Percentiles rank a stretch among this genome's conserved stretches.
Conservation (phyloP, 1,140 invertebrate species). For the Heliothis virescens region DNA sequence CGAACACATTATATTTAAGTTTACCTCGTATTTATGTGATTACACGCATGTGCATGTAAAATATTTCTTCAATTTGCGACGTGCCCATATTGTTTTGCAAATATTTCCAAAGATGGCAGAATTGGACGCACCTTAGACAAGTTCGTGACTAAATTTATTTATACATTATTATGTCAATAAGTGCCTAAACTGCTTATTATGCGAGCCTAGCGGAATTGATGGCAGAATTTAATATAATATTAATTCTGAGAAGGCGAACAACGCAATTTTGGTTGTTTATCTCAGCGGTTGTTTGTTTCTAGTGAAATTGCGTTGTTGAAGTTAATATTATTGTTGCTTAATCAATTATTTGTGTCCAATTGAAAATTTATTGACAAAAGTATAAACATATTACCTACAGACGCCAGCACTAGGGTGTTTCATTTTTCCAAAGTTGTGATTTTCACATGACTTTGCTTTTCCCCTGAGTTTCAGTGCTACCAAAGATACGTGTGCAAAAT, state of each 20-base stretch:
- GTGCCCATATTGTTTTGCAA: neutral
- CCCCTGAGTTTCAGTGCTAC: too few relatives aligned
- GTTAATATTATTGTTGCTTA: neutral
- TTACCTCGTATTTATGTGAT: too few relatives aligned
- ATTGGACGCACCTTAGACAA: neutral
- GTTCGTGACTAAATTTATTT: neutral
- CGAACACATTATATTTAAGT: too few relatives aligned
- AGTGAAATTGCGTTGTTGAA: neutral
- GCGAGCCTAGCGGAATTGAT: conserved; percentile 24
- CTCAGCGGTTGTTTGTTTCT: neutral
- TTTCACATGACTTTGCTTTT: too few relatives aligned
- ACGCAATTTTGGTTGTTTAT: conserved; percentile 14
- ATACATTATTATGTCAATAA: conserved; percentile 24
- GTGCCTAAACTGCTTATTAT: neutral
- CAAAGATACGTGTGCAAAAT: too few relatives aligned
- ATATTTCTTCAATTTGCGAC: neutral
- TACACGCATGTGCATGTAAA: neutral
- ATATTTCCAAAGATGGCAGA: neutral
- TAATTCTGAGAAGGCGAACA: conserved; percentile 13
- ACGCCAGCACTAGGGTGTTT: too few relatives aligned
- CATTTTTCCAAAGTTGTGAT: too few relatives aligned
- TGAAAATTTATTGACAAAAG: too few relatives aligned
- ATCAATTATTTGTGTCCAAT: too few relatives aligned
- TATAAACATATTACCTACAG: too few relatives aligned
- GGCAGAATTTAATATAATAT: neutral